These are phyloP conservation scores for Hycleus phaleratus DNA, from an alignment of 1,140 invertebrate genomes.

Conservation along the genomic window DNA sequence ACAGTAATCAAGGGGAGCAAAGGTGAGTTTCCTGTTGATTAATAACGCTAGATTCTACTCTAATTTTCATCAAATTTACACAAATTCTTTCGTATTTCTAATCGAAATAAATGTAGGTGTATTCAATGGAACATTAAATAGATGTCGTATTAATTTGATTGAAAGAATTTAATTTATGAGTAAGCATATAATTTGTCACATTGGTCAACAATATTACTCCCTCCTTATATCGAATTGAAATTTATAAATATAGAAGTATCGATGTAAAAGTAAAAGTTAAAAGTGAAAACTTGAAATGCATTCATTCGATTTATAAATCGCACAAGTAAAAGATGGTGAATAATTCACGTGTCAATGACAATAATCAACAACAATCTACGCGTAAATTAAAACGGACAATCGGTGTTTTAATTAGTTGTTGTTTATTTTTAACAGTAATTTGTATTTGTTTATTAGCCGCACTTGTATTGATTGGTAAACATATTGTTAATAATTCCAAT, in stretches of 20 bases:
- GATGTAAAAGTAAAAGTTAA: too few species aligned
- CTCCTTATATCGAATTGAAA: neutral
- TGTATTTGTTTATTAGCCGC: constrained; percentile 43
- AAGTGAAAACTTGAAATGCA: too few species aligned
- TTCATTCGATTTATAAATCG: neutral
- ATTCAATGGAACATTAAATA: too few species aligned
- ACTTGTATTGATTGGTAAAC: constrained; percentile 44
- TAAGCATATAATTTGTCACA: too few species aligned
- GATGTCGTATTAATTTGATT: too few species aligned
- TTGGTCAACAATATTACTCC: neutral
- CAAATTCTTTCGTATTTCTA: too few species aligned
- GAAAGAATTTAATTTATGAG: too few species aligned
- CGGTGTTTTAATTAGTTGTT: constrained; percentile 39
- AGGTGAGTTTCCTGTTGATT: constrained; percentile 32
- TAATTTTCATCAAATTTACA: too few species aligned
- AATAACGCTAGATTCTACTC: too few species aligned
- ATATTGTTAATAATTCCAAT: constrained; percentile 26
- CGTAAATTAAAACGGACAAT: constrained; percentile 20
- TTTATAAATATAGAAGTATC: too few species aligned
- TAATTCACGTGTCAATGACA: constrained; percentile 9
- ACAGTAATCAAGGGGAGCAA: constrained; percentile 33
- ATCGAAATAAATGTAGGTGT: too few species aligned
- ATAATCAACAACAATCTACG: neutral
- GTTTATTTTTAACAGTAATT: constrained; percentile 42
- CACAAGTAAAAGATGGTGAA: constrained; percentile 39